A percentile compares a stretch with the other conserved stretches of the same genome.
Evolutionary conservation across 2,888 invertebrate genomes (phyloP).

Genomic region (Drosophila anomalipes): DNA sequence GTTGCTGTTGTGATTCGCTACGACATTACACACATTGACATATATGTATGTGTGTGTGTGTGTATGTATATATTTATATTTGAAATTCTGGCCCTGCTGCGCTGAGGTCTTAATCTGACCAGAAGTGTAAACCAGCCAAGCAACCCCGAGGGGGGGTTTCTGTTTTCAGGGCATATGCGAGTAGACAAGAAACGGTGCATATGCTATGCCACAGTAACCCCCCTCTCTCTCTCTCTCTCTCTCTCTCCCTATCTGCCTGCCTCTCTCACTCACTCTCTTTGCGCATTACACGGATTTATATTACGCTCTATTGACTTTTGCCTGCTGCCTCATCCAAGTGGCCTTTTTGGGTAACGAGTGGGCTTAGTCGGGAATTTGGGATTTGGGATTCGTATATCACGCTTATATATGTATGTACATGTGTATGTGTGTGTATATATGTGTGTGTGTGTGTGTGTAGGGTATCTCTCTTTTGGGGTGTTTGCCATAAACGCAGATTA

Average conservation of each 20-base stretch:
- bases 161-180: constrained; percentile 59
- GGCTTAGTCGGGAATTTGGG: constrained; percentile 56
- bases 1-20: constrained; percentile 83
- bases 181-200: constrained; percentile 42
- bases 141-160: constrained; percentile 68
- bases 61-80: constrained; percentile 18
- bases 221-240: background rate
- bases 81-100: constrained; percentile 45
- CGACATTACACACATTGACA: constrained; percentile 58
- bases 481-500: constrained; percentile 80
- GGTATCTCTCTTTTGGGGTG: constrained; percentile 64
- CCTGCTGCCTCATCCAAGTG: constrained; percentile 67
- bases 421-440: background rate
- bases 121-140: constrained; percentile 77
- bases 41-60: background rate
- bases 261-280: constrained; percentile 4
- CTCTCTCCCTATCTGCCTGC: constrained; percentile 4
- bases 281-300: constrained; percentile 76
- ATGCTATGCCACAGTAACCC: constrained; percentile 36
- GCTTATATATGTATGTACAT: background rate
- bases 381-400: constrained; percentile 16
- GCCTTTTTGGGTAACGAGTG: constrained; percentile 68
- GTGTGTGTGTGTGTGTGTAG: constrained; percentile 11
- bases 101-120: constrained; percentile 85
- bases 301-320: constrained; percentile 82